Percentiles rank a stretch among this genome's conserved stretches.
These are phyloP conservation scores for Apteryx mantelli DNA, from an alignment of 2,113 vertebrate genomes.

Conservation along the genomic window DNA sequence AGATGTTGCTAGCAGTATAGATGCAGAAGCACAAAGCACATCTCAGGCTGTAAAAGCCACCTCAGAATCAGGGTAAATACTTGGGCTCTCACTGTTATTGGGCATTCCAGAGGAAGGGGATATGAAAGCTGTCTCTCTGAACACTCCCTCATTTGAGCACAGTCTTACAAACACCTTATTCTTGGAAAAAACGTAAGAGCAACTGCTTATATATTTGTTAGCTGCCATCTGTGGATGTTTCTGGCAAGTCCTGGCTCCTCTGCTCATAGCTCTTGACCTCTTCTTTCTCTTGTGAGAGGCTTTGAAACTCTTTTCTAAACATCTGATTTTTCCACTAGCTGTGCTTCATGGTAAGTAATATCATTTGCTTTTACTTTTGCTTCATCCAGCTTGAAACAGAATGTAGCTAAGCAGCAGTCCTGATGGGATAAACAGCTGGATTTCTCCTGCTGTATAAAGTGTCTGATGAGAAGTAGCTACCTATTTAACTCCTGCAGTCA, in stretches of 20 bases:
- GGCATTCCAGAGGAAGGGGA: neutral
- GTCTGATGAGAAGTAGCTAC: neutral
- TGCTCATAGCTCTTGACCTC: neutral
- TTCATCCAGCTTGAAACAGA: neutral
- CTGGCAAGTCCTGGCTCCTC: neutral
- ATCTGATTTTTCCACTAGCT: neutral
- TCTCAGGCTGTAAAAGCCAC: neutral
- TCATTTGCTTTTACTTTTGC: neutral
- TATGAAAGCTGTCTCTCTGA: neutral
- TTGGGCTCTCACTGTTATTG: neutral
- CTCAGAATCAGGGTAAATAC: neutral
- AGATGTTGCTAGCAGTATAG: neutral
- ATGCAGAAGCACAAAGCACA: neutral
- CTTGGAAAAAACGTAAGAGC: neutral
- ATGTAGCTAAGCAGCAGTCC: neutral
- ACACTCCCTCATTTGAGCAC: neutral
- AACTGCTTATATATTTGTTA: neutral
- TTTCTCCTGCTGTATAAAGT: neutral
- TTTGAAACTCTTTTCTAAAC: conserved; percentile 18
- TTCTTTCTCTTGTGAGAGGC: neutral
- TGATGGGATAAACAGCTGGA: neutral
- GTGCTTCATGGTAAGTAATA: neutral
- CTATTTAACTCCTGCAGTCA: neutral
- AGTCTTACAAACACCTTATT: neutral
- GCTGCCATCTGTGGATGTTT: neutral